Percentiles rank a stretch among this genome's conserved stretches.
Conservation (phyloP, 1,140 invertebrate species). For the Drosophila rhopaloa region DNA sequence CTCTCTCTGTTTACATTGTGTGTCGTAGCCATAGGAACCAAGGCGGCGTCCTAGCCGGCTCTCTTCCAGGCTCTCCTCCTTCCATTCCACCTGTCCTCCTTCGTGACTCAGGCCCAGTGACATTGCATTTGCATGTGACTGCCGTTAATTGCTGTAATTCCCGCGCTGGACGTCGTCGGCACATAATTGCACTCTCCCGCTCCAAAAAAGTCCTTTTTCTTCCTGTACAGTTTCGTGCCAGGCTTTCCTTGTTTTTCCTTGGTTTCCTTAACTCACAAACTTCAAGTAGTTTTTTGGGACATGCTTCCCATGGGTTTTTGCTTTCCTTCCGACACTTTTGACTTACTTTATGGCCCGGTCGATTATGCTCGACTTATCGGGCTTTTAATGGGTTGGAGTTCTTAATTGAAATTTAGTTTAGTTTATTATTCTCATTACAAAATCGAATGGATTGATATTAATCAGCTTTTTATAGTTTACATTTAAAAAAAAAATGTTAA, state of each 20-base stretch:
- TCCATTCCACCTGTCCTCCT: conserved; percentile 10
- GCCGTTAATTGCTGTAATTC: conserved; percentile 76
- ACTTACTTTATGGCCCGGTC: conserved; percentile 70
- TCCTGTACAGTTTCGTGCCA: conserved; percentile 65
- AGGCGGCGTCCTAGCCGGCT: conserved; percentile 68
- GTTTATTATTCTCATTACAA: no score
- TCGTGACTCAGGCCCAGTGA: conserved; percentile 69
- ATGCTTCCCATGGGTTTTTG: conserved; percentile 66
- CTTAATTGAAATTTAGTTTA: no score
- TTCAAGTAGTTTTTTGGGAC: conserved; percentile 70
- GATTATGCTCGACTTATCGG: conserved; percentile 58
- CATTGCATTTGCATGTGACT: conserved; percentile 79
- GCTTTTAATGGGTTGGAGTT: conserved; percentile 37
- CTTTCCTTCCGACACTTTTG: conserved; percentile 65
- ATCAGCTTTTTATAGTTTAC: no score
- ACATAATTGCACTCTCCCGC: conserved; percentile 42
- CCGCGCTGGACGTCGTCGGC: conserved; percentile 60
- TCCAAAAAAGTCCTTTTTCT: conserved; percentile 1
- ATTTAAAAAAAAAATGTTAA: no score
- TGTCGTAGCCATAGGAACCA: conserved; percentile 60
- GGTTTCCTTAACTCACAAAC: conserved; percentile 15
- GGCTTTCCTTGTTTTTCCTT: conserved; percentile 4
- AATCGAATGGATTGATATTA: no score
- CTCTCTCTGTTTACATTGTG: conserved; percentile 72
- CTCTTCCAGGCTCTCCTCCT: conserved; percentile 13